Evolutionary conservation across 1,140 invertebrate species (phyloP), one percentile per base, ranked within the genome.

Genomic region (Temnothorax curvispinosus): DNA sequence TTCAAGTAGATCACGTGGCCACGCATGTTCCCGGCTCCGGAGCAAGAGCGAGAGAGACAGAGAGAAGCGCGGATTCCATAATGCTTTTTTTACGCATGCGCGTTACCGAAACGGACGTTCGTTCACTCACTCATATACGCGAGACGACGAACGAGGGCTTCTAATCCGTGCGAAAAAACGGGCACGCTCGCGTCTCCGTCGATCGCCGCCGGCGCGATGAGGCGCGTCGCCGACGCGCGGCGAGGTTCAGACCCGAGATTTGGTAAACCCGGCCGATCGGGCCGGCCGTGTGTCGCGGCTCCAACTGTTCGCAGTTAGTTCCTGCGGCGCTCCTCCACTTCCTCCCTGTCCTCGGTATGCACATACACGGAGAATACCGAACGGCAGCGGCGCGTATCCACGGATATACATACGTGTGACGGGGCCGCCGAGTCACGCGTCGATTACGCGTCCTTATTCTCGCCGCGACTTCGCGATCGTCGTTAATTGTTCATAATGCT

Each of bases 251-350:
- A 27, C 2, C 21, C 21, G 62, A 87, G 56, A 87, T 90, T 90
- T 87, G 64, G 81, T 75, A 75, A 84, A 87, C 62, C 35, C 60
- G 67, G 18, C 60, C 44, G 91, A 91, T 88, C 91, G 90, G 77
- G 86, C 88, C 92, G 77, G 86, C 64, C 58, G 92, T 88, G 91
- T 92, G 92, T 92, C 90, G 92, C 90, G 88, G 87, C 92, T 91
- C 85, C 84, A 91, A 94, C 92, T 93, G 93, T 81, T 87, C 91
- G 86, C 91, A 88, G 74, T 91, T 89, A 87, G 90, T 85, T 78
- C 87, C 77, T 47, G 71, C 85, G 35, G 44, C 27, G 74, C 69
- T 89, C 71, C 88, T 88, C 82, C 82, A 81, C 74, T 71, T 82
- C 72, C 90, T 90, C 89, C 87, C 89, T 88, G 85, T 90, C 87